These are phyloP conservation scores for Drosophila bifasciata DNA, from an alignment of 1,140 invertebrate species.

Conservation along the genomic window DNA sequence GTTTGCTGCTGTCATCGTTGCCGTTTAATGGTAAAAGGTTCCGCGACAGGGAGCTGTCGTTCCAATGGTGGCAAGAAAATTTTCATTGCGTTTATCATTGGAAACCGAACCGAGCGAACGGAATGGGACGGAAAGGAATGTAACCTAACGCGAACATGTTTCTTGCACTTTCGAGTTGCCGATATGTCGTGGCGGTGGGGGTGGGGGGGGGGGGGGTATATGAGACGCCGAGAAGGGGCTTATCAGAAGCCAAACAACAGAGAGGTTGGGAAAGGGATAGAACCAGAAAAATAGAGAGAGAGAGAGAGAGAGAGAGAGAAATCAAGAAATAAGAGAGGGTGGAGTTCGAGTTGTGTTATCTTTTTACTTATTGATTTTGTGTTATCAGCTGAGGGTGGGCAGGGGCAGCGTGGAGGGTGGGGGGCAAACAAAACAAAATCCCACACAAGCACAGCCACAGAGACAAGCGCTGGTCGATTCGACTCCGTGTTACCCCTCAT, in stretches of 20 bases:
- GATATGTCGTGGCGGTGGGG: background rate
- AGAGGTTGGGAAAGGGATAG: too few relatives aligned
- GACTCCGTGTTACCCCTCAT: too few relatives aligned
- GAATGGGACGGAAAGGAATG: background rate
- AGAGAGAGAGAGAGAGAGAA: background rate
- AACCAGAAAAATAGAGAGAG: background rate
- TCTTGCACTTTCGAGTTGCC: constrained; percentile 30
- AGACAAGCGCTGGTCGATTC: constrained; percentile 34
- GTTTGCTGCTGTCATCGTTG: constrained; percentile 19
- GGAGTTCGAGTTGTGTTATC: constrained; percentile 67
- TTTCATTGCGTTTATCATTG: constrained; percentile 58
- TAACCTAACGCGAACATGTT: constrained; percentile 12
- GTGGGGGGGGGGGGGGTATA: background rate
- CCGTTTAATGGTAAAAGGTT: too few relatives aligned
- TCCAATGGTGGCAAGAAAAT: constrained; percentile 29
- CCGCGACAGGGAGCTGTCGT: background rate
- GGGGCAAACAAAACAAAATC: constrained; percentile 23
- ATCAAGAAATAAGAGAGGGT: background rate
- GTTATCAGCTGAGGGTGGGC: constrained; percentile 49
- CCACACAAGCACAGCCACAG: constrained; percentile 45
- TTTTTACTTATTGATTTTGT: constrained; percentile 77
- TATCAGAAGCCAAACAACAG: constrained; percentile 57
- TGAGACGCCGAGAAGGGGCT: constrained; percentile 15
- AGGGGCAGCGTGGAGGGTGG: constrained; percentile 12
- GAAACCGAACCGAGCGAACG: background rate